Evolutionary conservation across 2,113 vertebrate species (phyloP).

Genomic region (Cromileptes altivelis): DNA sequence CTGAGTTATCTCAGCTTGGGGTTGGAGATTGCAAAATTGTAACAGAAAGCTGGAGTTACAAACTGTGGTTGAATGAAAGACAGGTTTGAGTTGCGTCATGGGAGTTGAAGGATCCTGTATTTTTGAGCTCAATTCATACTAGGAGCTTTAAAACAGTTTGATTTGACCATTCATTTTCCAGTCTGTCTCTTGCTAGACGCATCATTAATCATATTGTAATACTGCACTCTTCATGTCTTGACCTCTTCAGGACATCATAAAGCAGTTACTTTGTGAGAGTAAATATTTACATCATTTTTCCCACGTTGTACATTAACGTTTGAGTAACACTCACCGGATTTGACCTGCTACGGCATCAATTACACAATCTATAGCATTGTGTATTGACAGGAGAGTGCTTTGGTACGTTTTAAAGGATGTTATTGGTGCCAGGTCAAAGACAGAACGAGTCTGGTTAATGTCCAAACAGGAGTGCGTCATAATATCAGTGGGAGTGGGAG

Average conservation of each 20-base stretch:
- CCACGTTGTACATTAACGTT: background rate
- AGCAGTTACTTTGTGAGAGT: background rate
- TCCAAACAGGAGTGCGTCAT: slow-evolving; percentile 3
- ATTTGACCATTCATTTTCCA: no score
- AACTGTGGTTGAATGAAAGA: background rate
- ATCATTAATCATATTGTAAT: no score
- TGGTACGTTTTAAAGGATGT: slow-evolving; percentile 15
- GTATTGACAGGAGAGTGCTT: background rate
- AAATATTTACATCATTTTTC: background rate
- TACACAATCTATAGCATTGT: background rate
- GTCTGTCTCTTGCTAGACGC: no score
- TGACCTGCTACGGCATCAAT: background rate
- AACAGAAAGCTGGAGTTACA: no score
- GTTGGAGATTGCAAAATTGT: no score
- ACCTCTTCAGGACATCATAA: background rate
- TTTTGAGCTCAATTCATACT: background rate
- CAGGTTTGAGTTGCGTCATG: background rate
- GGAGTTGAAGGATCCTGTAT: background rate
- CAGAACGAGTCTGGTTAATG: slow-evolving; percentile 2
- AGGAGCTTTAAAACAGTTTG: no score
- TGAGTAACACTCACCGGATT: background rate
- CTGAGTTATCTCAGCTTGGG: background rate
- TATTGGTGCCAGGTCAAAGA: slow-evolving; percentile 18
- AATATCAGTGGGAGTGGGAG: background rate
- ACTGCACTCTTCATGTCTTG: background rate